phyloP scores from a whole-genome alignment of 1,140 invertebrate species.

The Drosophila lowei region DNA sequence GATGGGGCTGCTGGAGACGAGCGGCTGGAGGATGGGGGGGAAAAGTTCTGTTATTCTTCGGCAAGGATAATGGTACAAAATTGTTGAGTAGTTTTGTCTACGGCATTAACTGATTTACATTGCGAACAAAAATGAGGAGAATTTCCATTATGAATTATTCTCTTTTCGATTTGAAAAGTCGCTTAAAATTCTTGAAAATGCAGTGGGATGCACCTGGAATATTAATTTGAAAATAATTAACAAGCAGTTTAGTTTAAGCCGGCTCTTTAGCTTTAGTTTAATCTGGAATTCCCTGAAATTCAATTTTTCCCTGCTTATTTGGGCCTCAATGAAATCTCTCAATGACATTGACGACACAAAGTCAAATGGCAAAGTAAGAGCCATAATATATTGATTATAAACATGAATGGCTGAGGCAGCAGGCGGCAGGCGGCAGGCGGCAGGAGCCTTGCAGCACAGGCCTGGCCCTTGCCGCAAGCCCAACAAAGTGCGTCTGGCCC shows the following conservation, averaged over 20 bases:
- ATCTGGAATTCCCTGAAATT: background rate
- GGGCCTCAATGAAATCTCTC: constrained; percentile 43
- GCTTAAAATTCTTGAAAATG: no score
- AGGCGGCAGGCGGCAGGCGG: constrained; percentile 16
- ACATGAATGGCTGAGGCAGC: constrained; percentile 54
- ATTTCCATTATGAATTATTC: constrained; percentile 13
- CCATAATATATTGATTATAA: constrained; percentile 77
- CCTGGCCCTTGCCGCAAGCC: constrained; percentile 18
- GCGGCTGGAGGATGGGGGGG: no score
- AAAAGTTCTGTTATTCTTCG: constrained; percentile 24
- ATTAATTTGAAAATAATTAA: no score
- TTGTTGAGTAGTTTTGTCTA: constrained; percentile 14
- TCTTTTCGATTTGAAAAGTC: background rate
- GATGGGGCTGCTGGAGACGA: background rate
- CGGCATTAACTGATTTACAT: constrained; percentile 13
- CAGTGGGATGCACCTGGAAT: no score
- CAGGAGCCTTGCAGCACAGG: constrained; percentile 17
- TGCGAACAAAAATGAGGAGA: background rate
- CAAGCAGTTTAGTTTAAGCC: no score
- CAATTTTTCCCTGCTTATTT: background rate
- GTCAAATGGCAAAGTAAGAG: constrained; percentile 68
- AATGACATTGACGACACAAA: constrained; percentile 64
- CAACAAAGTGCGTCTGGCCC: constrained; percentile 59
- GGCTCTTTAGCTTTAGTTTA: no score
- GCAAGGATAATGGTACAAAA: background rate